Evolutionary conservation across 1,140 invertebrate species (phyloP).

Genomic region (Oryctes rhinoceros): DNA sequence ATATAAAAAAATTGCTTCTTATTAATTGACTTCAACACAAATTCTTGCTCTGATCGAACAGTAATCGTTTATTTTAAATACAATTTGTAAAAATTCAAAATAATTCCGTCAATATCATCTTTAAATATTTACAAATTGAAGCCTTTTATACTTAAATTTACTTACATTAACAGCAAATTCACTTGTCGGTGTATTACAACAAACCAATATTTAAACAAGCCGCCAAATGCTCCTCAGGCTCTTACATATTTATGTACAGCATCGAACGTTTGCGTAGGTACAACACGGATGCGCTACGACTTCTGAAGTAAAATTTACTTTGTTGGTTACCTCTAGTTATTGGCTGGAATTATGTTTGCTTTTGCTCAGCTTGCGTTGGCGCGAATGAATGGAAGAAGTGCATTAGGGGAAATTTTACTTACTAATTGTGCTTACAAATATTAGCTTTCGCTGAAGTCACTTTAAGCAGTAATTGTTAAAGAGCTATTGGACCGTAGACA

Average conservation of each 20-base stretch:
- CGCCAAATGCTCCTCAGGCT: neutral
- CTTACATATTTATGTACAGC: neutral
- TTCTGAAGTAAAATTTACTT: slow-evolving; percentile 26
- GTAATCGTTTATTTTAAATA: no score
- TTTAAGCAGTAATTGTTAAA: neutral
- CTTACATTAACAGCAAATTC: neutral
- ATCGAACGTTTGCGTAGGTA: neutral
- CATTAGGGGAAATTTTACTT: neutral
- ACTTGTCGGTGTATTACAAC: neutral
- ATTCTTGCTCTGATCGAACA: no score
- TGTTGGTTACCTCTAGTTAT: slow-evolving; percentile 9
- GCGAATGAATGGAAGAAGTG: slow-evolving; percentile 13
- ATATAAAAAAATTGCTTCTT: no score
- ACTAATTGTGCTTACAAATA: neutral
- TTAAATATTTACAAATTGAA: slow-evolving; percentile 6
- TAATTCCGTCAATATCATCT: neutral
- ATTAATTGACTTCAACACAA: no score
- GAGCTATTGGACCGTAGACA: neutral
- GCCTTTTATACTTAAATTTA: neutral
- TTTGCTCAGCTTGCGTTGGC: neutral
- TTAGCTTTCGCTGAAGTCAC: neutral
- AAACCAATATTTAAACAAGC: neutral
- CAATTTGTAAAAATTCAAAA: neutral
- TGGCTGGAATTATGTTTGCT: neutral
- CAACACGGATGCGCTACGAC: neutral